These are phyloP conservation scores for Glandiceps talaboti DNA, from an alignment of 53 echinoderm and acorn worm genomes.

Conservation along the genomic window DNA sequence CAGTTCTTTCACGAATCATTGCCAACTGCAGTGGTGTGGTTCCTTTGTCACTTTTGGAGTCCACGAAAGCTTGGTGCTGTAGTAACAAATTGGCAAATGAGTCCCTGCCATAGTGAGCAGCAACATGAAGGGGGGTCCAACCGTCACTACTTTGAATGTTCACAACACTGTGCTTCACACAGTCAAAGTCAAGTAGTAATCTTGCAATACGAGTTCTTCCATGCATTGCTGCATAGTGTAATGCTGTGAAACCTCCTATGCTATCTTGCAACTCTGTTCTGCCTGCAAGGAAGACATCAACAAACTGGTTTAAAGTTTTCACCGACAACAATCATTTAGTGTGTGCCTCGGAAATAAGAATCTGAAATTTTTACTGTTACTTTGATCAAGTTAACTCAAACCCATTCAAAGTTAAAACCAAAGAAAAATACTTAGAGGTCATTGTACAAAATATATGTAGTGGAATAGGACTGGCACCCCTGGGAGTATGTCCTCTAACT, in stretches of 20 bases:
- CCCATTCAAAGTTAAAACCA: too few species aligned
- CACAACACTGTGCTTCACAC: slow-evolving; percentile 30
- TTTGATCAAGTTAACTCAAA: too few species aligned
- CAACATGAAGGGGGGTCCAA: slow-evolving; percentile 70
- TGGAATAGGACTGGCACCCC: too few species aligned
- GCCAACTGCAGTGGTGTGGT: slow-evolving; percentile 74
- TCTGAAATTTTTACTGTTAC: too few species aligned
- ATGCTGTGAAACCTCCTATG: slow-evolving; percentile 61
- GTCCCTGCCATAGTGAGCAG: slow-evolving; percentile 75
- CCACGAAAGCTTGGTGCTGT: slow-evolving; percentile 40
- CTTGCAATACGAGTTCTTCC: slow-evolving; percentile 71
- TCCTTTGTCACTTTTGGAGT: slow-evolving; percentile 50
- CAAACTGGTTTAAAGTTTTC: background rate
- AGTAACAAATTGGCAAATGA: slow-evolving; percentile 59
- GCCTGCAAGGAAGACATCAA: slow-evolving; percentile 18
- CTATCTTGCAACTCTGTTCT: slow-evolving; percentile 43
- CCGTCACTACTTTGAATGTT: slow-evolving; percentile 60
- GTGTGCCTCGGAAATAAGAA: too few species aligned
- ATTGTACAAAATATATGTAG: too few species aligned
- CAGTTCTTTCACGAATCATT: slow-evolving; percentile 55
- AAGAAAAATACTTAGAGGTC: too few species aligned
- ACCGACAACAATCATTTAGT: too few species aligned
- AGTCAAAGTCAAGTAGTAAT: slow-evolving; percentile 56
- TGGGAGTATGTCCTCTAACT: too few species aligned
- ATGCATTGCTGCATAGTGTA: slow-evolving; percentile 84